These are phyloP conservation scores for Nebria salina DNA, from an alignment of 2,888 invertebrate species.

Conservation along the genomic window DNA sequence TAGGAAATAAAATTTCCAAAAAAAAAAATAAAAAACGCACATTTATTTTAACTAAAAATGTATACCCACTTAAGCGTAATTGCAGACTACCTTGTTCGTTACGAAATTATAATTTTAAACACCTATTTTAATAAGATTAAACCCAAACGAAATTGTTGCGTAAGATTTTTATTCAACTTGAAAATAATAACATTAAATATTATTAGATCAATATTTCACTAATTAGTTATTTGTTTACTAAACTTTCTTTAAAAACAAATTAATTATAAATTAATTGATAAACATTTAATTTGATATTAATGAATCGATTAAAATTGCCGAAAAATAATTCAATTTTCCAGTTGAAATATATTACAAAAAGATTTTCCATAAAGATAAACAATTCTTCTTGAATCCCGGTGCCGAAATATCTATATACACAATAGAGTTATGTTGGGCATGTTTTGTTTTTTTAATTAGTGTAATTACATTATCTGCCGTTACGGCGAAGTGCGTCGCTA, in stretches of 20 bases:
- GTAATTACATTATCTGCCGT: conserved; percentile 57
- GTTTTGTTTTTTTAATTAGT: conserved; percentile 53
- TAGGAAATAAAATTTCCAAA: neutral
- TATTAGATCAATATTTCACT: neutral
- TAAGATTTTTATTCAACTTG: neutral
- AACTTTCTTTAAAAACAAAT: neutral
- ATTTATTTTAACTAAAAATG: neutral
- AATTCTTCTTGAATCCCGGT: neutral
- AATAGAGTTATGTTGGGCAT: conserved; percentile 37
- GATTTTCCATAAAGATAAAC: neutral
- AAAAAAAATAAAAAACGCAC: neutral
- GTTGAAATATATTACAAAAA: neutral
- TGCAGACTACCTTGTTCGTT: neutral
- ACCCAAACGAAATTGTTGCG: neutral
- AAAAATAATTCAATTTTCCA: neutral
- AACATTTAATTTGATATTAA: neutral
- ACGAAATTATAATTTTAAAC: neutral
- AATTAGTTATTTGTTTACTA: neutral
- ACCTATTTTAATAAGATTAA: neutral
- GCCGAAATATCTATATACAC: neutral
- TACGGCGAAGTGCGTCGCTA: conserved; percentile 58
- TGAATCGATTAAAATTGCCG: neutral
- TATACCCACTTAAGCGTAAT: neutral
- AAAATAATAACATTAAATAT: neutral
- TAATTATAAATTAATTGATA: neutral